Conservation (phyloP, 2,888 invertebrate species). For the Callyntrura sp. region DNA sequence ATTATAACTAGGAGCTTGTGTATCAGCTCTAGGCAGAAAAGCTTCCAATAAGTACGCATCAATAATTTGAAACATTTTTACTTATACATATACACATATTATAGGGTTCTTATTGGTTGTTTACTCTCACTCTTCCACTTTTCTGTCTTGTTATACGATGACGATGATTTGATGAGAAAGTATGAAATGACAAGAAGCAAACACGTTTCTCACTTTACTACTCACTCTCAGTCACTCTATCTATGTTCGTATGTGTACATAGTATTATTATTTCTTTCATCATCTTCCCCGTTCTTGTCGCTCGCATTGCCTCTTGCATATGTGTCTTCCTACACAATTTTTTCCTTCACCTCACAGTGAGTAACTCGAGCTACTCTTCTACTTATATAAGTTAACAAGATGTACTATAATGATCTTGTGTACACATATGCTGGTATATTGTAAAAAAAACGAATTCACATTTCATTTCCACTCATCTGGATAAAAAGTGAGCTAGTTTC, state of each 20-base stretch:
- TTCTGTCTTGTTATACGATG: slow-evolving; percentile 35
- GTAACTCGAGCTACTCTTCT: background rate
- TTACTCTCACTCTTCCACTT: slow-evolving; percentile 24
- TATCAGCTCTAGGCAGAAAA: background rate
- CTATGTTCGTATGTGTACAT: background rate
- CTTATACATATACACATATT: background rate
- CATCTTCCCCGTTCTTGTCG: background rate
- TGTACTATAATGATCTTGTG: background rate
- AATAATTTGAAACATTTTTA: background rate
- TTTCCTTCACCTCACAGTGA: background rate
- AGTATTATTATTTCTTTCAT: slow-evolving; percentile 20
- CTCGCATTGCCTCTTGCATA: too few relatives aligned
- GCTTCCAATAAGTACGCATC: background rate
- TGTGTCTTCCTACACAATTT: slow-evolving; percentile 23
- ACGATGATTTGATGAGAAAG: slow-evolving; percentile 59
- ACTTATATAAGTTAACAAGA: slow-evolving; percentile 33
- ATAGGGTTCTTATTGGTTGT: slow-evolving; percentile 1
- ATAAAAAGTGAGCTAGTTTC: background rate
- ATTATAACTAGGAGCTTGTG: background rate
- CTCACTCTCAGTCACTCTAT: background rate
- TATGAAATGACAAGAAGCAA: slow-evolving; percentile 57
- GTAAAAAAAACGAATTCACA: background rate
- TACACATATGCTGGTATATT: too few relatives aligned
- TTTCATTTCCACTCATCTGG: slow-evolving; percentile 25
- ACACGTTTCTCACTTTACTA: slow-evolving; percentile 31